Percentiles rank a stretch among this genome's conserved stretches.
phyloP scores from a whole-genome alignment of 2,888 invertebrate genomes.

The Galerucella nymphaeae region DNA sequence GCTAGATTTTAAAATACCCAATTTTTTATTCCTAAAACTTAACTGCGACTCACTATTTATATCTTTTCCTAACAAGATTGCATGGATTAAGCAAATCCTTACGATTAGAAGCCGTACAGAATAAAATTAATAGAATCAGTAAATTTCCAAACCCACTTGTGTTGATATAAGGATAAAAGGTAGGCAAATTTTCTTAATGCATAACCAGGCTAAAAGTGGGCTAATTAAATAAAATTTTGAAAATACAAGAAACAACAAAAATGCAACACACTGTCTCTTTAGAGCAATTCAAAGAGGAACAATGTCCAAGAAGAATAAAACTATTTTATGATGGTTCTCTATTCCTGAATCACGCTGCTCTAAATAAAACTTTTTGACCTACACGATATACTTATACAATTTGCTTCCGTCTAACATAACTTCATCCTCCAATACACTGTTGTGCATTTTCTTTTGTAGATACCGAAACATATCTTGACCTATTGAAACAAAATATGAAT shows the following conservation, averaged over 20 bases:
- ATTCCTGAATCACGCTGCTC: too few relatives aligned
- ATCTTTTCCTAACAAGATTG: neutral
- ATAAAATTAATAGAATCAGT: neutral
- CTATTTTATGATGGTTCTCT: too few relatives aligned
- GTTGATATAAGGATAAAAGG: neutral
- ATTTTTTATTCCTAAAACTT: neutral
- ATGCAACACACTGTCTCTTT: neutral
- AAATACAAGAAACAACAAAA: neutral
- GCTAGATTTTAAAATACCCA: too few relatives aligned
- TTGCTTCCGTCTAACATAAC: neutral
- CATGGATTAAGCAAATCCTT: neutral
- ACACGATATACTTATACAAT: neutral
- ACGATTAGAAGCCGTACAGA: neutral
- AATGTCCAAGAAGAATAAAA: too few relatives aligned
- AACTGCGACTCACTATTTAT: neutral
- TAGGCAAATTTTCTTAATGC: neutral
- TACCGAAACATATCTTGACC: conserved; percentile 3
- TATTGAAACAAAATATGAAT: conserved; percentile 3
- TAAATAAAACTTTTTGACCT: neutral
- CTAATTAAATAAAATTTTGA: neutral
- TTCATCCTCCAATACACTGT: neutral
- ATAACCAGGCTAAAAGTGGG: neutral
- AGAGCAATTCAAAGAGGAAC: too few relatives aligned
- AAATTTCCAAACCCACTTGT: neutral
- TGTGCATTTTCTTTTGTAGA: neutral